Evolutionary conservation across 2,888 invertebrate genomes (phyloP).

Genomic region (Cantharis nigra): DNA sequence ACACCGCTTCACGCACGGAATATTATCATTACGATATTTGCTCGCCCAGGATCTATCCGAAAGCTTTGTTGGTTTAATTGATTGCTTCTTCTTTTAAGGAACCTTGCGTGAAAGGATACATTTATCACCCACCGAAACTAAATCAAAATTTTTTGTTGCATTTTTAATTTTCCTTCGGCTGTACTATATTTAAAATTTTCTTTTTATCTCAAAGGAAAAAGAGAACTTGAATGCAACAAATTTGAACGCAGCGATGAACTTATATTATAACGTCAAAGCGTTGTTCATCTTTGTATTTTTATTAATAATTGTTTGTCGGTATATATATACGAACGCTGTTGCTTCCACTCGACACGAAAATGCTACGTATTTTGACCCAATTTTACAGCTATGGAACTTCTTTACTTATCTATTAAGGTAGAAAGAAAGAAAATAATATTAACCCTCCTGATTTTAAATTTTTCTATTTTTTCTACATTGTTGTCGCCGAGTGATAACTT

Average conservation of each 20-base stretch:
- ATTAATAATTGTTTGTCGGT: background rate
- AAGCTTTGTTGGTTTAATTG: constrained; percentile 29
- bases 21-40: constrained; percentile 21
- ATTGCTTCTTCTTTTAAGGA: constrained; percentile 21
- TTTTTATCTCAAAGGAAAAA: background rate
- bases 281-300: background rate
- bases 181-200: background rate
- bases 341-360: background rate
- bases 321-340: background rate
- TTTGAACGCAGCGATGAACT: background rate
- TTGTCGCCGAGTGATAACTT: too few relatives aligned
- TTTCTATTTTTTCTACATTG: too few relatives aligned
- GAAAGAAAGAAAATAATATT: background rate
- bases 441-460: background rate
- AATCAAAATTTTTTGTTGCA: background rate
- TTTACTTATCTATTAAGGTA: background rate
- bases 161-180: background rate
- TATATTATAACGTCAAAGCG: background rate
- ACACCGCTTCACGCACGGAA: constrained; percentile 25
- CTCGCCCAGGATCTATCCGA: constrained; percentile 14
- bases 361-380: background rate
- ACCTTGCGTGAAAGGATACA: constrained; percentile 10
- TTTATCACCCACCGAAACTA: background rate
- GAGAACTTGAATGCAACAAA: background rate
- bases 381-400: background rate